A percentile compares a stretch with the other conserved stretches of the same genome.
Evolutionary conservation across 2,888 invertebrate genomes (phyloP).

Genomic region (Meta bourneti): DNA sequence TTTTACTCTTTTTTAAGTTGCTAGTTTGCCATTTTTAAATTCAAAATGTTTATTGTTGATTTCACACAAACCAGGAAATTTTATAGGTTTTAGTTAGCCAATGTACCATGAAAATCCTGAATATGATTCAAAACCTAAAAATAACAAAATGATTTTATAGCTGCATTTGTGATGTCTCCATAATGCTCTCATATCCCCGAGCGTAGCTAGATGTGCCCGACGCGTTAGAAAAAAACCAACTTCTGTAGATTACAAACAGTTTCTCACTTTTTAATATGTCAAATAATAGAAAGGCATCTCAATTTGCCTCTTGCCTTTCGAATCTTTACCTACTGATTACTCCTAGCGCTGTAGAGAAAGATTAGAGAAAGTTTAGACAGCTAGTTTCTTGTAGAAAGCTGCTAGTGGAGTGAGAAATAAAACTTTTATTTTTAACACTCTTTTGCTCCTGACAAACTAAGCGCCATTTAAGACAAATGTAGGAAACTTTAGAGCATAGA

Average conservation of each 20-base stretch:
- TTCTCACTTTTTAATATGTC: constrained; percentile 74
- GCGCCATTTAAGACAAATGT: constrained; percentile 73
- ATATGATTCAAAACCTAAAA: too few relatives aligned
- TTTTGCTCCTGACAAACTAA: constrained; percentile 73
- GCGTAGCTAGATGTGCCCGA: constrained; percentile 43
- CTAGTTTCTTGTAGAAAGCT: constrained; percentile 49
- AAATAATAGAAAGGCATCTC: constrained; percentile 69
- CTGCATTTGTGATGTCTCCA: background rate
- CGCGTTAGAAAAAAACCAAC: constrained; percentile 46
- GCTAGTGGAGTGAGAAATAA: constrained; percentile 45
- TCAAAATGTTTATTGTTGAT: too few relatives aligned
- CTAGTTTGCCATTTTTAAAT: too few relatives aligned
- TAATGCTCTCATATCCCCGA: background rate
- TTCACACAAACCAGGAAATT: too few relatives aligned
- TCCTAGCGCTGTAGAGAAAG: constrained; percentile 48
- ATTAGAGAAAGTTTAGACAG: constrained; percentile 36
- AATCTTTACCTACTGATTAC: constrained; percentile 64
- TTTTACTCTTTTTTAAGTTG: too few relatives aligned
- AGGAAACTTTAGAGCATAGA: constrained; percentile 52
- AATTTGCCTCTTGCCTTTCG: constrained; percentile 75
- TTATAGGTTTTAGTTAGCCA: too few relatives aligned
- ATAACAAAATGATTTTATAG: too few relatives aligned
- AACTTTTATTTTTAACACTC: constrained; percentile 75
- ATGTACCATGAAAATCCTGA: too few relatives aligned
- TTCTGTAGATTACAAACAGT: constrained; percentile 64